Evolutionary conservation across 2,888 invertebrate species (phyloP).

Genomic region (Drosophila emarginata): DNA sequence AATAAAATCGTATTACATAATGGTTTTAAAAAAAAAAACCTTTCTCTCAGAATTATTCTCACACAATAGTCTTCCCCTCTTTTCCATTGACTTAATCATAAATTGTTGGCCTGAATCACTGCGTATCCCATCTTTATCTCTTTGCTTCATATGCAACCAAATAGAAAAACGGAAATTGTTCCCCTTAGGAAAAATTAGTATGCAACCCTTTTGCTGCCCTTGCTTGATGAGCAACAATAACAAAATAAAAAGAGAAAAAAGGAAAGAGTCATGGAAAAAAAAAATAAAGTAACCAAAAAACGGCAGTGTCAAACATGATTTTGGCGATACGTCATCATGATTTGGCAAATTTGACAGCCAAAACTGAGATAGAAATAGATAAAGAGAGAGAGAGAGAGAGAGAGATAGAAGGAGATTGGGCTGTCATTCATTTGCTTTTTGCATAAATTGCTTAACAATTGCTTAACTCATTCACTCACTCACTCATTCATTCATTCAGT

Average conservation of each 20-base stretch:
- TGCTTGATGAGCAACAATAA: constrained; percentile 28
- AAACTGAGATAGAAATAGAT: constrained; percentile 40
- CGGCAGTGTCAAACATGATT: constrained; percentile 68
- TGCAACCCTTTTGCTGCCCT: constrained; percentile 60
- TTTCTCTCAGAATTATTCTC: background rate
- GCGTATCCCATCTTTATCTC: background rate
- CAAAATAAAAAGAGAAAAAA: background rate
- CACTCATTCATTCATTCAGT: constrained; percentile 35
- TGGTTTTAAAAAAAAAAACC: no score
- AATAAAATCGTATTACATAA: no score
- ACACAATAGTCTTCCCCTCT: background rate
- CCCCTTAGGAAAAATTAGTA: constrained; percentile 49
- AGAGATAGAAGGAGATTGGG: constrained; percentile 3
- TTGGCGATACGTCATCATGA: constrained; percentile 75
- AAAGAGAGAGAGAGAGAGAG: constrained; percentile 20
- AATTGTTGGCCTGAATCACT: background rate
- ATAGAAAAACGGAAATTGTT: constrained; percentile 17
- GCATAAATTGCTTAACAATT: constrained; percentile 65
- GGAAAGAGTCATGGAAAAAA: background rate
- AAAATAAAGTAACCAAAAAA: constrained; percentile 33
- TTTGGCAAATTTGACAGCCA: constrained; percentile 76
- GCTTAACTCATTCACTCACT: constrained; percentile 29
- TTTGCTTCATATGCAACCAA: background rate
- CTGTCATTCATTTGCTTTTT: constrained; percentile 41
- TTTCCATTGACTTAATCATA: background rate